These are phyloP conservation scores for Antitype chi DNA, from an alignment of 2,888 invertebrate species.

Conservation along the genomic window DNA sequence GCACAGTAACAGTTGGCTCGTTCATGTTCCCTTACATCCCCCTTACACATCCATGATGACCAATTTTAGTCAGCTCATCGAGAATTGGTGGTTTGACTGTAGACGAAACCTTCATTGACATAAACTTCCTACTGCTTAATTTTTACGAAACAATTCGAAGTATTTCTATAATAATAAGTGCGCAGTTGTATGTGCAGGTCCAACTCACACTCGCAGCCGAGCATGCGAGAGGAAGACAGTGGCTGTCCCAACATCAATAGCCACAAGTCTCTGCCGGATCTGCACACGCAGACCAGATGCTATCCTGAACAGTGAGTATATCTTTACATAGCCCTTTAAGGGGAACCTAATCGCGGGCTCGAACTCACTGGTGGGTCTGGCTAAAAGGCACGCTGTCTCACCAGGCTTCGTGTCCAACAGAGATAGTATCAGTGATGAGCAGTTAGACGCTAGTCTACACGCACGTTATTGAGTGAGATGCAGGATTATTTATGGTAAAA, in stretches of 20 bases:
- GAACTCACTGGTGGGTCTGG: too few species aligned
- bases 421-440: too few species aligned
- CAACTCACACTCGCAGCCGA: constrained; percentile 92
- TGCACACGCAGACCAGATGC: constrained; percentile 91
- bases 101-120: not conserved
- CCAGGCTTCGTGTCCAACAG: too few species aligned
- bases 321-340: too few species aligned
- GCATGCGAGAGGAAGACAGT: constrained; percentile 89
- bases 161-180: constrained; percentile 33
- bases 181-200: constrained; percentile 81
- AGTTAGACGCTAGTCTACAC: too few species aligned
- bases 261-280: constrained; percentile 96
- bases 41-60: too few species aligned
- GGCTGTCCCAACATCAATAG: constrained; percentile 91
- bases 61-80: not conserved
- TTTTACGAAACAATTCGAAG: not conserved
- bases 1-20: too few species aligned
- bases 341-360: too few species aligned
- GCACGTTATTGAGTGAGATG: too few species aligned
- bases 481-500: too few species aligned
- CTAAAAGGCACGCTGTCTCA: too few species aligned
- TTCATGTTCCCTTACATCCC: too few species aligned
- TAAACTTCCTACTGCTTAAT: not conserved
- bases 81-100: not conserved
- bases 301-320: constrained; percentile 83